phyloP scores from a whole-genome alignment of 2,888 invertebrate genomes.

The Syrphus vitripennis region DNA sequence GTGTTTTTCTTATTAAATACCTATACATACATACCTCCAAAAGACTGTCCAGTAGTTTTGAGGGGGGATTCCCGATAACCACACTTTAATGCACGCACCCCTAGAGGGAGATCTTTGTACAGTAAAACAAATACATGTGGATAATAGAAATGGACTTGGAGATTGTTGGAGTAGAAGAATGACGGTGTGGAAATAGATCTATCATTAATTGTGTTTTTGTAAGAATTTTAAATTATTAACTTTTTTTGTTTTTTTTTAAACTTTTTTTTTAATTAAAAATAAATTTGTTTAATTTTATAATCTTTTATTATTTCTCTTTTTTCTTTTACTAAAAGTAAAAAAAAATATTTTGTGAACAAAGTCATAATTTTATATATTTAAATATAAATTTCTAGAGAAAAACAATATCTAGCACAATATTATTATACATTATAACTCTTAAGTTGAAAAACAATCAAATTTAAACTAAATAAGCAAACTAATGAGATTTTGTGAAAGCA shows the following conservation, averaged over 20 bases:
- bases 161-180: slow-evolving; percentile 39
- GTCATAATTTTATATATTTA: slow-evolving; percentile 68
- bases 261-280: slow-evolving; percentile 27
- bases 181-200: slow-evolving; percentile 44
- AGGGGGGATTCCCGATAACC: slow-evolving; percentile 6
- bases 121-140: slow-evolving; percentile 24
- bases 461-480: slow-evolving; percentile 74
- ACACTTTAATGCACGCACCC: not conserved
- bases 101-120: slow-evolving; percentile 39
- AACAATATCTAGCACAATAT: slow-evolving; percentile 75
- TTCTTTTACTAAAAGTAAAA: slow-evolving; percentile 60
- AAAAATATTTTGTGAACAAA: slow-evolving; percentile 54
- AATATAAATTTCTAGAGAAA: slow-evolving; percentile 47
- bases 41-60: slow-evolving; percentile 13
- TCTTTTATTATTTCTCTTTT: slow-evolving; percentile 7
- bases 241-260: slow-evolving; percentile 25
- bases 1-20: slow-evolving; percentile 39
- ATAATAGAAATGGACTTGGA: slow-evolving; percentile 31
- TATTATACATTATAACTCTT: slow-evolving; percentile 74
- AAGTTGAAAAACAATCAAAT: slow-evolving; percentile 77
- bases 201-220: slow-evolving; percentile 67
- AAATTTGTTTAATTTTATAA: slow-evolving; percentile 33
- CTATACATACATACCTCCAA: slow-evolving; percentile 37
- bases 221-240: slow-evolving; percentile 70
- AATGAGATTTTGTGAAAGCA: slow-evolving; percentile 71